Percentiles rank a stretch among this genome's conserved stretches.
These are phyloP conservation scores for Myocastor coypus DNA, from an alignment of 2,113 vertebrate genomes.

Conservation along the genomic window DNA sequence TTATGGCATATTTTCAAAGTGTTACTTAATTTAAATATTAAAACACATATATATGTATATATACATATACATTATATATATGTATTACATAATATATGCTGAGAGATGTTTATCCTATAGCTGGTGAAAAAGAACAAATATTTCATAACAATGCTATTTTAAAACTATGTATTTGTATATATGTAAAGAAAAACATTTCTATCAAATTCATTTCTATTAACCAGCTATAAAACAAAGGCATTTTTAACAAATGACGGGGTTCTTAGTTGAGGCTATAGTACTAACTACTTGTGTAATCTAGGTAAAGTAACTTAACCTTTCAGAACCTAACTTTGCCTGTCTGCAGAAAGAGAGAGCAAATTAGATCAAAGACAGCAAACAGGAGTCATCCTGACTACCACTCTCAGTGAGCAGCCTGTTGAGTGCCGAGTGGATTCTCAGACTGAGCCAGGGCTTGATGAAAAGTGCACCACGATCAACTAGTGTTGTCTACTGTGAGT, in stretches of 20 bases:
- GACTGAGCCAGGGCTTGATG: background rate
- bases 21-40: slow-evolving; percentile 1
- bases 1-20: background rate
- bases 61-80: too few species aligned
- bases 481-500: slow-evolving; percentile 26
- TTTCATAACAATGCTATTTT: slow-evolving; percentile 15
- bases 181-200: background rate
- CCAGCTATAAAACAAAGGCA: background rate
- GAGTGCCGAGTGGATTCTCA: slow-evolving; percentile 43
- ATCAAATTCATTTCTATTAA: slow-evolving; percentile 1
- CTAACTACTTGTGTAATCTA: slow-evolving; percentile 3
- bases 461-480: background rate
- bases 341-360: slow-evolving; percentile 41
- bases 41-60: too few species aligned
- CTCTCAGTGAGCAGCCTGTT: background rate
- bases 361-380: background rate
- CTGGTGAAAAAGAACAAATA: slow-evolving; percentile 3
- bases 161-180: background rate
- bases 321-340: background rate
- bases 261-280: slow-evolving; percentile 14
- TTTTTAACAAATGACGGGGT: background rate
- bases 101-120: background rate
- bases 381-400: slow-evolving; percentile 23
- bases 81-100: background rate
- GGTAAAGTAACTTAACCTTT: slow-evolving; percentile 32